Percentiles rank a stretch among this genome's conserved stretches.
Conservation (phyloP, 2,888 invertebrate genomes). For the Drosophila longiperda region DNA sequence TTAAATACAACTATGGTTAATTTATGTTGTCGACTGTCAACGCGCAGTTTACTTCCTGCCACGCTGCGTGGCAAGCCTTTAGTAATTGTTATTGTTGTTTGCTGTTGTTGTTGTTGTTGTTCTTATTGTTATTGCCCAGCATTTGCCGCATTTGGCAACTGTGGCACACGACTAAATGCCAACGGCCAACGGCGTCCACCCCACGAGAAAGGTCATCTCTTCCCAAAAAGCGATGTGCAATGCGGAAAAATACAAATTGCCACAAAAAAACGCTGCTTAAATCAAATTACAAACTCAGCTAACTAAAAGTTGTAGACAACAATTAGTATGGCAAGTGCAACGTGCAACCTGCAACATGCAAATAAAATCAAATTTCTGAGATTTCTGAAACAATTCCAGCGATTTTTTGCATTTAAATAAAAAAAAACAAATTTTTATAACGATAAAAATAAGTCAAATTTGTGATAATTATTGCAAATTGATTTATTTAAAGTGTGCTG, state of each 20-base stretch:
- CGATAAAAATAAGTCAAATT: background rate
- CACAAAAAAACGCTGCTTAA: background rate
- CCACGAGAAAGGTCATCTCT: slow-evolving; percentile 42
- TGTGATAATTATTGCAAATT: background rate
- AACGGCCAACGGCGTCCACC: slow-evolving; percentile 22
- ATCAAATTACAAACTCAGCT: background rate
- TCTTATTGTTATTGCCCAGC: slow-evolving; percentile 5
- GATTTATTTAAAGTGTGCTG: background rate
- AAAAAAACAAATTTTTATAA: too few species aligned
- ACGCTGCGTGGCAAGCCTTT: slow-evolving; percentile 42
- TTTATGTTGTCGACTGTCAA: slow-evolving; percentile 78
- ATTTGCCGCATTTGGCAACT: slow-evolving; percentile 51
- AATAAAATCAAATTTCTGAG: background rate
- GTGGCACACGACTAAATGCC: slow-evolving; percentile 53
- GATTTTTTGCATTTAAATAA: too few species aligned
- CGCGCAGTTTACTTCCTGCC: slow-evolving; percentile 71
- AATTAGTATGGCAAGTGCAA: background rate
- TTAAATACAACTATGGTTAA: slow-evolving; percentile 79
- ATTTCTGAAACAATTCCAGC: background rate
- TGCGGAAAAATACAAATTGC: slow-evolving; percentile 24
- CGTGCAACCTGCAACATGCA: background rate
- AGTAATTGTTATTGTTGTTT: slow-evolving; percentile 1
- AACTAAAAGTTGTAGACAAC: background rate
- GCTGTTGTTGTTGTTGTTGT: slow-evolving; percentile 8
- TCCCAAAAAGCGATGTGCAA: slow-evolving; percentile 26